Percentiles rank a stretch among this genome's conserved stretches.
phyloP scores from a whole-genome alignment of 2,113 vertebrate species.

The Sebastes schlegelii region DNA sequence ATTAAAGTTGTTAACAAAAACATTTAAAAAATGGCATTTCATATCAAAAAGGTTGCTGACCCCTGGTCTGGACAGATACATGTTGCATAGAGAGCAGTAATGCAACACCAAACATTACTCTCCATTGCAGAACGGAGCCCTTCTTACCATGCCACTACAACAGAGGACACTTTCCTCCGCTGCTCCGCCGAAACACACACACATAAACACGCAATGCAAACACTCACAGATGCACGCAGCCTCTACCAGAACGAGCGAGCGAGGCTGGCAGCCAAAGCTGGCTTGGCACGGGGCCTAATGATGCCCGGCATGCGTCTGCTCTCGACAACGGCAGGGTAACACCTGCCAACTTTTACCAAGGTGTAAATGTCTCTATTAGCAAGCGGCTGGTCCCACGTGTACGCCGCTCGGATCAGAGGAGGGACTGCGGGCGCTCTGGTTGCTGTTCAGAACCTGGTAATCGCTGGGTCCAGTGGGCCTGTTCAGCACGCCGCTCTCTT shows the following conservation, averaged over 20 bases:
- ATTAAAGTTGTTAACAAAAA: not conserved
- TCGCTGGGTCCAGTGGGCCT: constrained; percentile 75
- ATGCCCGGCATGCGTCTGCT: constrained; percentile 96
- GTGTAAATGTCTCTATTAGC: constrained; percentile 99
- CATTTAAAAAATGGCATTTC: not conserved
- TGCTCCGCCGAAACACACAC: constrained; percentile 34
- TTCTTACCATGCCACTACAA: constrained; percentile 54
- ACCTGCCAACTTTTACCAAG: constrained; percentile 98
- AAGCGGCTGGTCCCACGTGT: constrained; percentile 89
- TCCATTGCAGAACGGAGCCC: constrained; percentile 41
- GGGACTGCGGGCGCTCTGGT: constrained; percentile 85
- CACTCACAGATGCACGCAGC: constrained; percentile 45
- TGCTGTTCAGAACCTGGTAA: constrained; percentile 78
- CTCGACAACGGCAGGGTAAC: constrained; percentile 91
- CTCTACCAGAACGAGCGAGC: constrained; percentile 60
- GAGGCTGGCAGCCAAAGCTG: constrained; percentile 87
- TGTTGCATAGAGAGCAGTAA: constrained; percentile 48
- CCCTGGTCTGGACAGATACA: constrained; percentile 27
- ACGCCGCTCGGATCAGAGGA: constrained; percentile 88
- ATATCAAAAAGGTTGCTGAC: not conserved
- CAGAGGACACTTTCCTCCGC: constrained; percentile 52
- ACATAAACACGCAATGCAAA: constrained; percentile 30
- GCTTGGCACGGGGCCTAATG: constrained; percentile 97
- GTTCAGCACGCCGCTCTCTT: constrained; percentile 62
- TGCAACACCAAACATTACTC: constrained; percentile 8